Evolutionary conservation across 37 sponge, comb jelly and placozoan species (phyloP), one percentile per base, ranked within the genome.

Genomic region (Theonella swinhoei): DNA sequence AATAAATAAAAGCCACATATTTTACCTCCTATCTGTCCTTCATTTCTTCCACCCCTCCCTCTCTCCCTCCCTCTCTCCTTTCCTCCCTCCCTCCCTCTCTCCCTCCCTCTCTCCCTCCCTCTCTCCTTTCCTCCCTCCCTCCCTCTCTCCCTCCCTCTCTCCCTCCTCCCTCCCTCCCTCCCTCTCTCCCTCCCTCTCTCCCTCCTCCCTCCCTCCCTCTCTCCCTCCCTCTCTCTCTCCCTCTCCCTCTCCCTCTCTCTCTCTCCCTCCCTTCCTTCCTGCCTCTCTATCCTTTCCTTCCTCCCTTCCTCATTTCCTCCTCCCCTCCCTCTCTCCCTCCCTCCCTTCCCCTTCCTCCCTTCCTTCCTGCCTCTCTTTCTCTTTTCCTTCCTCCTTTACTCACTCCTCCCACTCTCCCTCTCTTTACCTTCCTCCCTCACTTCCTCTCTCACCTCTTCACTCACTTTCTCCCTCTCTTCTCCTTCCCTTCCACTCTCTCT

Each of bases 151-250:
- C 1, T 22, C 63, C 62, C 62, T 28, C 24, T 64, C 42, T 4
- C 42, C 41, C n/a, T 26, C 43, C 68, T 38, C 68, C 42, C 80
- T 38, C 80, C 9, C 42, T 39, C 68, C 30, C 47, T 40, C 47
- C 80, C 68, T 8, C 30, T 32, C 64, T 47, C 47, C 26, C 47
- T 39, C 42, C 47, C 47, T 20, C 80, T 25, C 47, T 67, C 68
- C 31, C 68, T 24, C 34, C 69, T 32, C 69, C 64, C 29, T 32
- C 69, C 4, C 23, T 1, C 68, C 38, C 32, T 3, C 43, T 47
- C 29, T 25, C 68, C 29, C 68, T 1, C 47, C 69, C 68, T n/a
- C 68, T 9, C 72, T 42, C 60, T 38, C 71, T 72, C 36, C 71
- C 72, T 37, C 65, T 0, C 31, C 25, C 2, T 34, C 24, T 22